phyloP scores from a whole-genome alignment of 2,888 invertebrate genomes.

The Peribatodes rhomboidaria region DNA sequence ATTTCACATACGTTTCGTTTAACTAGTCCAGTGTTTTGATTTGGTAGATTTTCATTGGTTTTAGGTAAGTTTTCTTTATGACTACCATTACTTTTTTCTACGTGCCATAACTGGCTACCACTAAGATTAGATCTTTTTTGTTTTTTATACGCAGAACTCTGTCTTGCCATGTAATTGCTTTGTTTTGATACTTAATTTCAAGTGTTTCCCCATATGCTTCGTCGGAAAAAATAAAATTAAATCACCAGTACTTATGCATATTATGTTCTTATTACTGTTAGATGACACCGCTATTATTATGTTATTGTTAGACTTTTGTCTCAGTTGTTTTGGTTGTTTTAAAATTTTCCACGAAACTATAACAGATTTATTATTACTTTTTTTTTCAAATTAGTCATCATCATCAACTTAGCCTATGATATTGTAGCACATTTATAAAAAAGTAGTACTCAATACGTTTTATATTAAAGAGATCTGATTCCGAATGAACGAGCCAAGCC shows the following conservation, averaged over 20 bases:
- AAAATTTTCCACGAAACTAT: no score
- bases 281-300: no score
- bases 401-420: no score
- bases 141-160: background rate
- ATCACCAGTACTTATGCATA: no score
- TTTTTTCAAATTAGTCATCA: no score
- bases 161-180: slow-evolving; percentile 1
- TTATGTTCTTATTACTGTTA: no score
- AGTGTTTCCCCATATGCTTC: background rate
- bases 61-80: background rate
- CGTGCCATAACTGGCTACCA: background rate
- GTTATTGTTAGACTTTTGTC: no score
- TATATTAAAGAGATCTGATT: background rate
- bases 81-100: background rate
- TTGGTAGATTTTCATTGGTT: background rate
- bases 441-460: background rate
- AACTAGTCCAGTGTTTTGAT: background rate
- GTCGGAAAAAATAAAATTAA: background rate
- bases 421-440: no score
- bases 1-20: background rate
- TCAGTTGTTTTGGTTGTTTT: no score
- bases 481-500: slow-evolving; percentile 1
- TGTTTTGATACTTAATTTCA: slow-evolving; percentile 3
- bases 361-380: no score
- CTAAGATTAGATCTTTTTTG: background rate